A percentile compares a stretch with the other conserved stretches of the same genome.
These are phyloP conservation scores for Punctoribates punctum DNA, from an alignment of 2,888 invertebrate genomes.

Conservation along the genomic window DNA sequence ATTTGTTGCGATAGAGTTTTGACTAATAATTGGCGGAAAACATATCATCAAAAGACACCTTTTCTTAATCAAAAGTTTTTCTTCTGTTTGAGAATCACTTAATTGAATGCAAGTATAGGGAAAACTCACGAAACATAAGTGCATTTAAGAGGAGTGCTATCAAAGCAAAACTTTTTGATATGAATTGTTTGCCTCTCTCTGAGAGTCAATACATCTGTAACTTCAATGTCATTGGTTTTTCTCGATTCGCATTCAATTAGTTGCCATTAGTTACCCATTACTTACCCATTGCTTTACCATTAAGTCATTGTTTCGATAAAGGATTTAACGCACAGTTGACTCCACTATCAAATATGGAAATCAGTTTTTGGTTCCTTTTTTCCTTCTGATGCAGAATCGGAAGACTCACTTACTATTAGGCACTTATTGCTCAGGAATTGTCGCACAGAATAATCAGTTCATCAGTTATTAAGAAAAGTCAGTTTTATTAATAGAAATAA, in stretches of 20 bases:
- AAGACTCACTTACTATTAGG: too few relatives aligned
- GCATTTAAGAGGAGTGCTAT: too few relatives aligned
- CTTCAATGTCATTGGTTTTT: not conserved
- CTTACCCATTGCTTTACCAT: not conserved
- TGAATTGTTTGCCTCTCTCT: not conserved
- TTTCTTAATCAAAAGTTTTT: not conserved
- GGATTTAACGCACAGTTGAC: too few relatives aligned
- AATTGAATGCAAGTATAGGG: not conserved
- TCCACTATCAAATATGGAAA: too few relatives aligned
- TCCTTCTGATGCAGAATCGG: too few relatives aligned
- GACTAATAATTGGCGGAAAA: not conserved
- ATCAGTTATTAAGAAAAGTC: not conserved
- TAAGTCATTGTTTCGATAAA: not conserved
- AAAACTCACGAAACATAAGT: too few relatives aligned
- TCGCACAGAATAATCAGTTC: not conserved
- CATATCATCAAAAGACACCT: not conserved
- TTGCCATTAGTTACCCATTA: not conserved
- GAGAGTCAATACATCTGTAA: not conserved
- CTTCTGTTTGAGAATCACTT: not conserved
- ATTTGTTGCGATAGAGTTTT: not conserved
- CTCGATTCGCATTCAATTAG: too few relatives aligned
- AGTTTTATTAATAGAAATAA: not conserved
- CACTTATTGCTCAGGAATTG: too few relatives aligned
- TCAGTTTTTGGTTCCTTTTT: too few relatives aligned
- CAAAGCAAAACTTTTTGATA: too few relatives aligned